Conservation (phyloP, 2,888 invertebrate genomes). For the Auanema freiburgensis region DNA sequence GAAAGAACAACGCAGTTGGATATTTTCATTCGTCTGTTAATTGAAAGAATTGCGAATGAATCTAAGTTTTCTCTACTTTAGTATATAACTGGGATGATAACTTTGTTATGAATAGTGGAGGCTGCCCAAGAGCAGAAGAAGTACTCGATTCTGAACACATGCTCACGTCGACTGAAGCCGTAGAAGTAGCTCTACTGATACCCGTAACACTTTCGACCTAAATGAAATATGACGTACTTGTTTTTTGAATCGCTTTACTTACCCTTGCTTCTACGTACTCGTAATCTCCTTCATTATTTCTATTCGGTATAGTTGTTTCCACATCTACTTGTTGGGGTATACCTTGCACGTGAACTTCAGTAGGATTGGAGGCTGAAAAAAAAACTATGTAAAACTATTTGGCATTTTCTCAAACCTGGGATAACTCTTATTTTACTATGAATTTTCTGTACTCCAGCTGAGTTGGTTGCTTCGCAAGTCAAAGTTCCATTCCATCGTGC, state of each 20-base stretch:
- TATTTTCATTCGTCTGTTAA: slow-evolving; percentile 28
- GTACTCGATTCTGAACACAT: slow-evolving; percentile 22
- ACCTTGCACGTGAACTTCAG: slow-evolving; percentile 14
- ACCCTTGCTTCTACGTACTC: background rate
- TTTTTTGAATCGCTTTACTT: background rate
- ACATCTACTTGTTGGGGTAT: slow-evolving; percentile 20
- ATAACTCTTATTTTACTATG: slow-evolving; percentile 18
- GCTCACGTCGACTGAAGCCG: slow-evolving; percentile 20
- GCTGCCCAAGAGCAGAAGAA: slow-evolving; percentile 25
- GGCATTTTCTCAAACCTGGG: slow-evolving; percentile 11
- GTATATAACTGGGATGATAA: slow-evolving; percentile 28
- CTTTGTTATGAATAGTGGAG: slow-evolving; percentile 22
- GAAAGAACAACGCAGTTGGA: slow-evolving; percentile 42
- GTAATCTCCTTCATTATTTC: background rate
- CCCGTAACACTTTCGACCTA: slow-evolving; percentile 12
- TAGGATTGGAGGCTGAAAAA: background rate
- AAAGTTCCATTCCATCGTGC: slow-evolving; percentile 31
- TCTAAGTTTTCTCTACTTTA: slow-evolving; percentile 13
- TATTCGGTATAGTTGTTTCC: slow-evolving; percentile 3
- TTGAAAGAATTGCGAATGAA: background rate
- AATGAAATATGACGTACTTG: background rate
- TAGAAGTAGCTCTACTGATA: slow-evolving; percentile 8
- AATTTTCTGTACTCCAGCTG: slow-evolving; percentile 34
- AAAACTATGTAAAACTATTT: no score
- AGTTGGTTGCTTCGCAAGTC: slow-evolving; percentile 37